phyloP scores from a whole-genome alignment of 2,113 vertebrate genomes.

The Dromiciops gliroides region DNA sequence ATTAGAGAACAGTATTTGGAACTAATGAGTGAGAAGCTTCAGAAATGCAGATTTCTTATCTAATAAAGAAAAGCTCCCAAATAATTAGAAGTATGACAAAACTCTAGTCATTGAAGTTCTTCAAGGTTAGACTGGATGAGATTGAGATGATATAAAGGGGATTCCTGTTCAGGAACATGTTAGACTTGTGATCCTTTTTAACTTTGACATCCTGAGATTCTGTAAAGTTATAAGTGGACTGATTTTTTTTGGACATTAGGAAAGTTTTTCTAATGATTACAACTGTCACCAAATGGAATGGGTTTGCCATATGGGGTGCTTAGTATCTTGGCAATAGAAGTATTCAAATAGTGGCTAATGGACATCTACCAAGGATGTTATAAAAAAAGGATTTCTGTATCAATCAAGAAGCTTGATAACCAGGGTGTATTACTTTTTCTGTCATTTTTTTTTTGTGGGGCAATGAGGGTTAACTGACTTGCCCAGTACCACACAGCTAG shows the following conservation, averaged over 20 bases:
- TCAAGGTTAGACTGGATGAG: not conserved
- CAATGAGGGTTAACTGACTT: too few species aligned
- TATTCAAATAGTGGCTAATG: too few species aligned
- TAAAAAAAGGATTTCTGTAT: too few species aligned
- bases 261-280: not conserved
- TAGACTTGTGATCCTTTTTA: not conserved
- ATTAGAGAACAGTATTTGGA: not conserved
- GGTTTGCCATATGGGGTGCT: not conserved
- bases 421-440: too few species aligned
- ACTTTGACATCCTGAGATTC: not conserved
- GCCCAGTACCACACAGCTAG: too few species aligned
- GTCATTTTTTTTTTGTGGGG: too few species aligned
- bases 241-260: not conserved
- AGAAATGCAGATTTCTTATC: not conserved
- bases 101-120: not conserved
- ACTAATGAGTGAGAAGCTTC: not conserved
- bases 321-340: not conserved
- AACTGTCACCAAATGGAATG: not conserved
- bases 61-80: not conserved
- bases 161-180: not conserved
- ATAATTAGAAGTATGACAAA: not conserved
- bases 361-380: too few species aligned
- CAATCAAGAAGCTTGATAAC: too few species aligned
- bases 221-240: not conserved
- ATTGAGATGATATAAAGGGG: not conserved